phyloP scores from a whole-genome alignment of 2,797 vertebrate genomes.

The Poecilia picta region DNA sequence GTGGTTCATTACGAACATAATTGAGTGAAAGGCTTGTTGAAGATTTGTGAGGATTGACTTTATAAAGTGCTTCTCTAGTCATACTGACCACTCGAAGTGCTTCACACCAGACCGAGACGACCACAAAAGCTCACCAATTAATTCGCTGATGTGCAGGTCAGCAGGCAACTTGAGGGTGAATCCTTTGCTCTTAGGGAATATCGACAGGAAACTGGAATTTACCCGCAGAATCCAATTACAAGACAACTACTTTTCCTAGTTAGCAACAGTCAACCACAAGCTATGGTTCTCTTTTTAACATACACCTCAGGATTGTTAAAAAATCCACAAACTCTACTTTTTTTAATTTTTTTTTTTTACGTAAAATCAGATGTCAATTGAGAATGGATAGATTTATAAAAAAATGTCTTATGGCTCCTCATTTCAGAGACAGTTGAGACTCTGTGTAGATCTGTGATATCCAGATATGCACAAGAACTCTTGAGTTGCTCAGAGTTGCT shows the following conservation, averaged over 20 bases:
- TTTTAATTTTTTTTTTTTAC: background rate
- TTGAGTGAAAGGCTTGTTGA: slow-evolving; percentile 57
- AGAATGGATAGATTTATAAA: background rate
- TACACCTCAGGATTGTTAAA: background rate
- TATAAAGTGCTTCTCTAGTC: background rate
- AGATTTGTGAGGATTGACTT: slow-evolving; percentile 19
- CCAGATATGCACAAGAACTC: background rate
- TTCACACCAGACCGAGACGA: background rate
- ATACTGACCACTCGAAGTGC: background rate
- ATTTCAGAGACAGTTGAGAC: background rate
- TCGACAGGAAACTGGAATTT: background rate
- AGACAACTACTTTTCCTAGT: background rate
- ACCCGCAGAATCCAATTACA: background rate
- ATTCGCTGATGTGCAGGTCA: background rate
- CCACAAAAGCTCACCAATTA: background rate
- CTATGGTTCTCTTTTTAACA: slow-evolving; percentile 9
- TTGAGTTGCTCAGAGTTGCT: slow-evolving; percentile 13
- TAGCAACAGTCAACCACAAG: slow-evolving; percentile 2
- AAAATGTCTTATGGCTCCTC: background rate
- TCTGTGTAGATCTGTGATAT: background rate
- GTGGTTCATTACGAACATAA: slow-evolving; percentile 64
- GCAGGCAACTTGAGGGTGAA: background rate
- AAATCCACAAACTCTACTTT: background rate
- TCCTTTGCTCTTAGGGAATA: background rate
- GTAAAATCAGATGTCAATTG: background rate